Evolutionary conservation across 2,797 vertebrate species (phyloP).

Genomic region (Heteromormyrus szaboi): DNA sequence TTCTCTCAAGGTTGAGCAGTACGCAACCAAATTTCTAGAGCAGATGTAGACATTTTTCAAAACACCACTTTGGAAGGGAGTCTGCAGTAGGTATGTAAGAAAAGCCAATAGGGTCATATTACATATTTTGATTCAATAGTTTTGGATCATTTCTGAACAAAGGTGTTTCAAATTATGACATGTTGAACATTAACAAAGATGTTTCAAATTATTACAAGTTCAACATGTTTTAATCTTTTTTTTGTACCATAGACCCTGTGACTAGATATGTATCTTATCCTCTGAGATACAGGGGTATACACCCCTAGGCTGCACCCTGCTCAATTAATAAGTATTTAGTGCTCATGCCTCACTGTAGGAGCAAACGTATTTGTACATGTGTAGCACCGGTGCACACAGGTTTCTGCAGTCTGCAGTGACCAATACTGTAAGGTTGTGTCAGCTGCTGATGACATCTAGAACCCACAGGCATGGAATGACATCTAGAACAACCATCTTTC

Average conservation of each 20-base stretch:
- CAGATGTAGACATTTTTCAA: slow-evolving; percentile 5
- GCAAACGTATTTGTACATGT: neutral
- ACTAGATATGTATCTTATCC: neutral
- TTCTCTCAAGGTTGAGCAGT: neutral
- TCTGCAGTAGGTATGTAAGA: neutral
- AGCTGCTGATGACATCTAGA: neutral
- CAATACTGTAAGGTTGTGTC: neutral
- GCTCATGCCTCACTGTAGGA: neutral
- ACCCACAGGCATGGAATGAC: too few species aligned
- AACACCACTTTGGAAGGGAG: neutral
- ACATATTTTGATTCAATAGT: neutral
- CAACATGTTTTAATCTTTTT: neutral
- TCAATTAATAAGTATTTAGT: neutral
- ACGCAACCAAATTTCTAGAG: neutral
- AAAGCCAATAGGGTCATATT: neutral
- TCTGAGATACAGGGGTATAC: neutral
- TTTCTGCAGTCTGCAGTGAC: neutral
- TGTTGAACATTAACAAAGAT: neutral
- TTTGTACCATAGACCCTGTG: neutral
- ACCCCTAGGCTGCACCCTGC: neutral
- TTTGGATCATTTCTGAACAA: neutral
- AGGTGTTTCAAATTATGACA: neutral
- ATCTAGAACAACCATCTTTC: neutral
- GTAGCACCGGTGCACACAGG: neutral
- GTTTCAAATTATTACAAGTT: neutral